These are phyloP conservation scores for Trematomus bernacchii DNA, from an alignment of 2,797 vertebrate genomes.

Conservation along the genomic window DNA sequence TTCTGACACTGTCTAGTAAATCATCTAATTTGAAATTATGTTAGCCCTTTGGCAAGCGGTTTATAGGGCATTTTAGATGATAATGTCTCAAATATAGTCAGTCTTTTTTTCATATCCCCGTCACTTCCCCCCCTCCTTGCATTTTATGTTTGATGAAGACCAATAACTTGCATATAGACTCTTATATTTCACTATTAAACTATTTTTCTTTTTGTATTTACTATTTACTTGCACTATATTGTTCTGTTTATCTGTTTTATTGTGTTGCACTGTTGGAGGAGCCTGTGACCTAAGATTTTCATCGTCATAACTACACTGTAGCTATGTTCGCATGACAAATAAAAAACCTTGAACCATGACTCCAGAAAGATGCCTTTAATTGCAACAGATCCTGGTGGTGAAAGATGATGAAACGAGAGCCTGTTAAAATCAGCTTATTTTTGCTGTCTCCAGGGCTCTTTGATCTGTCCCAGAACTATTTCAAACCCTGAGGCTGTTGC, in stretches of 20 bases:
- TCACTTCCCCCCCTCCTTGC: not conserved
- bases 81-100: slow-evolving; percentile 3
- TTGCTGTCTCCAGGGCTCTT: slow-evolving; percentile 59
- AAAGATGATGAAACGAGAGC: slow-evolving; percentile 44
- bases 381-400: slow-evolving; percentile 19
- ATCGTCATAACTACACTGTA: no score
- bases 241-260: no score
- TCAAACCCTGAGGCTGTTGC: slow-evolving; percentile 36
- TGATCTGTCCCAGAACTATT: slow-evolving; percentile 51
- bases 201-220: no score
- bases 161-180: not conserved
- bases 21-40: not conserved
- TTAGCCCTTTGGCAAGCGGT: not conserved
- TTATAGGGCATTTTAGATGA: not conserved
- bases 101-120: not conserved
- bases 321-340: no score
- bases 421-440: slow-evolving; percentile 60
- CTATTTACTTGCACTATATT: no score
- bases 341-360: no score
- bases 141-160: slow-evolving; percentile 12
- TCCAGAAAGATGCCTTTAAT: slow-evolving; percentile 31
- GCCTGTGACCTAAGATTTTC: no score
- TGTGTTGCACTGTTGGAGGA: no score
- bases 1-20: not conserved
- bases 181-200: no score